phyloP scores from a whole-genome alignment of 2,888 invertebrate genomes.

The Ophion costatus region DNA sequence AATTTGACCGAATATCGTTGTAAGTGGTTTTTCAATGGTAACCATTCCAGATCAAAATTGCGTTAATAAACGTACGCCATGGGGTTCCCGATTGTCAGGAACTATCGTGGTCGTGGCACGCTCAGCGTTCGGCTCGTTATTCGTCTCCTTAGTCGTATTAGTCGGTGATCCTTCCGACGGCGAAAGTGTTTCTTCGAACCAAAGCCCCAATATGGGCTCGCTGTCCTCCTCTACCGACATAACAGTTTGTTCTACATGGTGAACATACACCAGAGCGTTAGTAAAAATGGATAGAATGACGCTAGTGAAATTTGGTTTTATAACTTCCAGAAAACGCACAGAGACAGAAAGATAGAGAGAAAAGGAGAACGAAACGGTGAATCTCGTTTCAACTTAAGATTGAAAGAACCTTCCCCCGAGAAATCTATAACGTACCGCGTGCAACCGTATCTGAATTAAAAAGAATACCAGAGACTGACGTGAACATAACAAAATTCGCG shows the following conservation, averaged over 20 bases:
- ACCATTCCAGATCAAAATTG: slow-evolving; percentile 30
- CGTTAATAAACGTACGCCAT: slow-evolving; percentile 85
- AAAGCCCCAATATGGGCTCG: slow-evolving; percentile 94
- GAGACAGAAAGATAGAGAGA: slow-evolving; percentile 34
- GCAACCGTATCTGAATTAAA: slow-evolving; percentile 43
- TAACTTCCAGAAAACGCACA: slow-evolving; percentile 40
- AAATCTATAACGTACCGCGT: slow-evolving; percentile 68
- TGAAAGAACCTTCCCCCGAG: slow-evolving; percentile 74
- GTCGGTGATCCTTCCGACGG: slow-evolving; percentile 88
- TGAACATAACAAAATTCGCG: slow-evolving; percentile 58
- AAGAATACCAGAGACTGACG: slow-evolving; percentile 31
- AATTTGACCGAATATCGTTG: not conserved
- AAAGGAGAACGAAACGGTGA: slow-evolving; percentile 24
- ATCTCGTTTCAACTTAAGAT: slow-evolving; percentile 52
- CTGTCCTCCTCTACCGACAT: slow-evolving; percentile 88
- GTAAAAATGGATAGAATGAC: slow-evolving; percentile 74
- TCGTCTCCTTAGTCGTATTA: slow-evolving; percentile 85
- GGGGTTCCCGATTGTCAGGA: slow-evolving; percentile 91
- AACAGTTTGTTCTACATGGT: slow-evolving; percentile 79
- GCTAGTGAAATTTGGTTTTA: slow-evolving; percentile 66
- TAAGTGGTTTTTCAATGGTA: not conserved
- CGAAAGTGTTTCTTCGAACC: slow-evolving; percentile 97
- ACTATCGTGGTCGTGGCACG: slow-evolving; percentile 86
- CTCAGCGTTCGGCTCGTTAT: slow-evolving; percentile 84
- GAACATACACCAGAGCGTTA: slow-evolving; percentile 77